Conservation (phyloP, 2,888 invertebrate genomes). For the Hyppa rectilinea region DNA sequence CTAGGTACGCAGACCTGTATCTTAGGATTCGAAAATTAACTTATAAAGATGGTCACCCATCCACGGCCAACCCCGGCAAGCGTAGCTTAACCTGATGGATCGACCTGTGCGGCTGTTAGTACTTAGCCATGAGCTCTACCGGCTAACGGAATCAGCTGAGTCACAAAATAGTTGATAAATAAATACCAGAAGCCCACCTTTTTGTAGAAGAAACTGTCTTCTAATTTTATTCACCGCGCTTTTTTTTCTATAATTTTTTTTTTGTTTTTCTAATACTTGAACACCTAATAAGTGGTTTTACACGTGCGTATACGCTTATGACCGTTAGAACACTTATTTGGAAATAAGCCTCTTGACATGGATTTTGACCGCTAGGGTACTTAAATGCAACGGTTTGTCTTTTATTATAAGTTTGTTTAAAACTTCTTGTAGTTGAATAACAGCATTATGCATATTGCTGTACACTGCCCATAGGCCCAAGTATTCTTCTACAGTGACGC, state of each 20-base stretch:
- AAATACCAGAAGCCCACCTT: neutral
- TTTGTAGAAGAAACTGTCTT: neutral
- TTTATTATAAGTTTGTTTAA: conserved; percentile 17
- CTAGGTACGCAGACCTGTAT: too few relatives aligned
- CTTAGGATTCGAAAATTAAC: too few relatives aligned
- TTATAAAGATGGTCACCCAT: too few relatives aligned
- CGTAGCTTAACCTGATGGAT: too few relatives aligned
- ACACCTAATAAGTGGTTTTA: conserved; percentile 18
- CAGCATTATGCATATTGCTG: neutral
- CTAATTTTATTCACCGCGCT: neutral
- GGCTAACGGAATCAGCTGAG: neutral
- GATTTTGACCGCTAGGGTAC: conserved; percentile 37
- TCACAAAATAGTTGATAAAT: neutral
- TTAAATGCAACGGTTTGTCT: conserved; percentile 49
- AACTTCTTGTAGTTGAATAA: conserved; percentile 20
- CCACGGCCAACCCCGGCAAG: too few relatives aligned
- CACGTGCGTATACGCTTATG: conserved; percentile 11
- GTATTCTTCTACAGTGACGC: too few relatives aligned
- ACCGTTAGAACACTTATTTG: conserved; percentile 56
- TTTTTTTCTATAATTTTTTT: neutral
- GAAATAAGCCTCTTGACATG: conserved; percentile 54
- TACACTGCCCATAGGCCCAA: too few relatives aligned
- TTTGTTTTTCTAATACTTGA: conserved; percentile 29
- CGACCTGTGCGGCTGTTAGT: too few relatives aligned
- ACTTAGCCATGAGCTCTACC: too few relatives aligned